Evolutionary conservation across 37 sponge, comb jelly and placozoan species (phyloP).

Genomic region (Bolinopsis microptera): DNA sequence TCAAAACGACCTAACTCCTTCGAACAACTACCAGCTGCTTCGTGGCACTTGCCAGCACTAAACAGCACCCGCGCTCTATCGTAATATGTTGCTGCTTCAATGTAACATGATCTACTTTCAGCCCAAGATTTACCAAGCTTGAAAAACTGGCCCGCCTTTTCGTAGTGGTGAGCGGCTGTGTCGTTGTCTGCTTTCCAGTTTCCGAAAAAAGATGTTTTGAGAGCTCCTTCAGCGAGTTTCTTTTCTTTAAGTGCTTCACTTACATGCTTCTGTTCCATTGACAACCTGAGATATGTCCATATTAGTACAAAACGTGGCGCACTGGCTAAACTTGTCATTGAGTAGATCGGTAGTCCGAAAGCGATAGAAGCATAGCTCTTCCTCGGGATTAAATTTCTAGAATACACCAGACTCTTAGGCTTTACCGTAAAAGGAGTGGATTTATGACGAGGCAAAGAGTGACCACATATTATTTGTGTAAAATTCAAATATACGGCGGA

Average conservation of each 20-base stretch:
- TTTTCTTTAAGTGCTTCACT: constrained; percentile 46
- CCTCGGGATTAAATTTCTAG: no score
- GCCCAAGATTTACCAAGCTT: neutral
- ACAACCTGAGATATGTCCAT: neutral
- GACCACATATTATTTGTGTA: no score
- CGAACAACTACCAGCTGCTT: neutral
- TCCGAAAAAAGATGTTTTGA: constrained; percentile 50
- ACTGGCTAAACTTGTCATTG: no score
- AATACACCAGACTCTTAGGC: no score
- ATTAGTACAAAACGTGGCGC: no score
- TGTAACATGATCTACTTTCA: neutral
- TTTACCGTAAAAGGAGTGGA: no score
- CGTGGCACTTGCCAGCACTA: constrained; percentile 21
- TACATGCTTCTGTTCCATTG: neutral
- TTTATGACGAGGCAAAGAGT: no score
- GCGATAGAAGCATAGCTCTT: no score
- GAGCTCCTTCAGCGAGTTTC: neutral
- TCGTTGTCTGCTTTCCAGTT: constrained; percentile 57
- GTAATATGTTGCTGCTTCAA: constrained; percentile 10
- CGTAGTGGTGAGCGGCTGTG: constrained; percentile 28
- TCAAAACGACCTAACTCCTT: neutral
- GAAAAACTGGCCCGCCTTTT: constrained; percentile 7
- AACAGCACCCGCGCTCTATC: neutral
- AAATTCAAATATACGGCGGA: no score
- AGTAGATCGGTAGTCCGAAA: no score